phyloP scores from a whole-genome alignment of 2,113 vertebrate genomes.

The Mormyrus lacerda region DNA sequence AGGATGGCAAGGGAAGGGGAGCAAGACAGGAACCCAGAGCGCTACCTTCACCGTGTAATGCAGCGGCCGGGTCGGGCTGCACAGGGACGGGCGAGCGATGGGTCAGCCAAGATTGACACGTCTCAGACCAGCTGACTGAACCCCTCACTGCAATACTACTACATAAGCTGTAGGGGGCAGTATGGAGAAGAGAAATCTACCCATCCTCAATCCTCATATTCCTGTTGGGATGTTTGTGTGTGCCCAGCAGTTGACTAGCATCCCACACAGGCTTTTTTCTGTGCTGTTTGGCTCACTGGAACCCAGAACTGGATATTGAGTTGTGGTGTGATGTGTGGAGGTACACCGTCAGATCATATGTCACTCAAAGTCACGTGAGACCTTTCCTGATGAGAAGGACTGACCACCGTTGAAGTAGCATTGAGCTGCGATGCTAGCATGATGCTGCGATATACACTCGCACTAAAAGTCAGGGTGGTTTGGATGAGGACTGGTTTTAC shows the following conservation, averaged over 20 bases:
- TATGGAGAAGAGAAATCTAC: neutral
- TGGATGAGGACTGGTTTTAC: neutral
- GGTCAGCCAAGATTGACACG: neutral
- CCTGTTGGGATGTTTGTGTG: neutral
- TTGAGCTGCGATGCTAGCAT: neutral
- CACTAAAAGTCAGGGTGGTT: neutral
- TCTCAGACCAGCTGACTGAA: neutral
- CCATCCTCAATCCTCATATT: neutral
- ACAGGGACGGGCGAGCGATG: neutral
- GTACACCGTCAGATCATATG: neutral
- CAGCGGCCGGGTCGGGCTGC: conserved; percentile 34
- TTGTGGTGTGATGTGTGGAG: neutral
- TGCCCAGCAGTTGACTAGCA: neutral
- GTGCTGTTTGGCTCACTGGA: neutral
- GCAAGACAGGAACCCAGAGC: conserved; percentile 43
- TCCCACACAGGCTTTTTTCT: neutral
- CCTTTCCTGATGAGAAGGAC: neutral
- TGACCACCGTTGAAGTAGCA: neutral
- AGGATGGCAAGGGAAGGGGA: conserved; percentile 21
- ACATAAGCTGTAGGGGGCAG: neutral
- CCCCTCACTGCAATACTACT: neutral
- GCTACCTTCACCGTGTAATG: conserved; percentile 55
- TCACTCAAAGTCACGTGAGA: neutral
- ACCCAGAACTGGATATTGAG: neutral
- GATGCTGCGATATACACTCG: neutral